Evolutionary conservation across 1,140 invertebrate species (phyloP), one percentile per base, ranked within the genome.

Genomic region (Schlechtendalia chinensis): DNA sequence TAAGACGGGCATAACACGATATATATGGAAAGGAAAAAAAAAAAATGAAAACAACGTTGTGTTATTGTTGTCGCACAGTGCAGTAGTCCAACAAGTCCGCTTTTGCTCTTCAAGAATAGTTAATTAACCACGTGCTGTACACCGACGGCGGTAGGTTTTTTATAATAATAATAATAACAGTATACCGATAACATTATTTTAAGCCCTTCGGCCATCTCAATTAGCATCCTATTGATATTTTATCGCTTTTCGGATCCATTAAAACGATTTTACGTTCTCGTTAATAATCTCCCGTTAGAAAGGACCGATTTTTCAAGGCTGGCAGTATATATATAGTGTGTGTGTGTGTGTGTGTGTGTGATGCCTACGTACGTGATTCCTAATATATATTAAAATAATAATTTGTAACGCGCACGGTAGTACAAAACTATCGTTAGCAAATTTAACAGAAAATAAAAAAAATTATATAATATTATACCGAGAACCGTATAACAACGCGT

Each of bases 101-200:
- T 56, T 22, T 56, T 75, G 29, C 29, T 56, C 72, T 54, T 32
- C 29, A 22, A 54, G 53, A 74, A 74, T 58, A 54, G 29, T 16
- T 75, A 75, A 75, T 75, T 75, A 75, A 14, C 72, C 54, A 75
- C 54, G 54, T 75, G 72, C 5, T 24, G 1, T 24, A 24, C 39
- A 1, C 8, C 3, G 8, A 27, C 29, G 17, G n/a, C 32, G 27
- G 29, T 27, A 2, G 45, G 12, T 47, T 47, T 24, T 47, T 47
- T 29, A 17, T 29, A 27, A 6, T 61, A 1, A 17, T 32, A n/a
- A 22, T 39, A 39, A 27, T 32, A 29, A 54, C 27, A 74, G 19
- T 72, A 72, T n/a, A 56, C 11, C 29, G 14, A 45, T 58, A 58
- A 56, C 12, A n/a, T 32, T 39, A 56, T 56, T 59, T 1, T 1